Evolutionary conservation across 2,113 vertebrate genomes (phyloP), one percentile per base, ranked within the genome.

Genomic region (Pelodiscus sinensis): DNA sequence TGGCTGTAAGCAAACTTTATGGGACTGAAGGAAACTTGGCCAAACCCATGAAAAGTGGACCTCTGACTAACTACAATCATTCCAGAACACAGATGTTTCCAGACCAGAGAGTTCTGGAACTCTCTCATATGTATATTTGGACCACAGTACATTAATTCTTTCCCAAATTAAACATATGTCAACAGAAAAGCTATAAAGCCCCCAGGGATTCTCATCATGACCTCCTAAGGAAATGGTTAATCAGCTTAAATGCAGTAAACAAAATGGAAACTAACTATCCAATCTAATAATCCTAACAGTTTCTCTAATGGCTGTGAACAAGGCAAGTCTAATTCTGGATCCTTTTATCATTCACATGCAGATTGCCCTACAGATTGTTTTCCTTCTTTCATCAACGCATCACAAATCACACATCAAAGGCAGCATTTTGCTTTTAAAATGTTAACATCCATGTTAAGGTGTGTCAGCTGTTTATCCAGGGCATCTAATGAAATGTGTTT

Each of bases 161-260:
- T 38, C 60, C 52, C 29, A 80, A 85, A 71, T 85, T 77, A 90
- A 91, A 91, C 90, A 56, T n/a, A 83, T 94, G 81, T 22, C 35
- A 83, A 77, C 6, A 54, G 77, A 16, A 50, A 84, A 92, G 27
- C 10, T 13, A n/a, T 89, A 24, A 92, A 0, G 0, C 84, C 84
- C 85, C 78, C 75, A 90, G 79, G 52, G 85, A 29, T 9, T 80
- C 71, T 83, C n/a, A 75, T 13, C 22, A 60, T 35, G 84, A 75
- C 86, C 71, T 92, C 35, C 79, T 15, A 14, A 78, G 68, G 83
- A 50, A 75, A 85, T 4, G 68, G 15, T 29, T 81, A 81, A 60
- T 85, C 88, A 83, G n/a, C 25, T 88, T 4, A 88, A 93, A 87
- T 50, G 50, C 62, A 80, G 62, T 38, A 16, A 55, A 84, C 18